Conservation (phyloP, 2,797 vertebrate genomes). For the Anguilla pacifica region DNA sequence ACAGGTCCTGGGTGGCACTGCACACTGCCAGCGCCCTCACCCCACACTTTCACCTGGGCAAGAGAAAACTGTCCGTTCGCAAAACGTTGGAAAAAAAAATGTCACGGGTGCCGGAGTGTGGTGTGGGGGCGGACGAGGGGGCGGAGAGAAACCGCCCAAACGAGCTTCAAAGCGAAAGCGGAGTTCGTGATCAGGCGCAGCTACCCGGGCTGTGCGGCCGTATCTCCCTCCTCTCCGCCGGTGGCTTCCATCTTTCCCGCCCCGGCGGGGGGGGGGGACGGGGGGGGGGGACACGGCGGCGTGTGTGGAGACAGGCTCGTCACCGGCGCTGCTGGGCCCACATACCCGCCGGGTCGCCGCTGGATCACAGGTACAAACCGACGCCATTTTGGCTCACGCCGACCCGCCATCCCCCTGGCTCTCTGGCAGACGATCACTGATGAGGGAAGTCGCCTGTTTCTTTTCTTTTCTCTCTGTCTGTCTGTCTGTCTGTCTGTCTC, state of each 20-base stretch:
- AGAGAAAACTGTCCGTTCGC: not conserved
- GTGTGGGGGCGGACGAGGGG: too few species aligned
- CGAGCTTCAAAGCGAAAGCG: too few species aligned
- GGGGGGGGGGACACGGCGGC: too few species aligned
- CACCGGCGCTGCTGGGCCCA: conserved; percentile 9
- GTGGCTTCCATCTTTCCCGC: not conserved
- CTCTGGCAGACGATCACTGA: conserved; percentile 52
- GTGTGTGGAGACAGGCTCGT: too few species aligned
- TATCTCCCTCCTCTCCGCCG: not conserved
- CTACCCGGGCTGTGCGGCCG: too few species aligned
- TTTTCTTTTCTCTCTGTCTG: too few species aligned
- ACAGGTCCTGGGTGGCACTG: too few species aligned
- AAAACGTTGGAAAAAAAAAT: not conserved
- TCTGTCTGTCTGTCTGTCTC: conserved; percentile 33
- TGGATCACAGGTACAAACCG: conserved; percentile 53
- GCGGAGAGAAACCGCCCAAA: not conserved
- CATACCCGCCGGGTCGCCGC: too few species aligned
- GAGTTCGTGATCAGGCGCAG: too few species aligned
- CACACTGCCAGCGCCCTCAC: too few species aligned
- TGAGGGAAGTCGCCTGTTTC: conserved; percentile 53
- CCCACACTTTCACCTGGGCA: too few species aligned
- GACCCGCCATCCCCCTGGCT: conserved; percentile 24
- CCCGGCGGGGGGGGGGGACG: too few species aligned
- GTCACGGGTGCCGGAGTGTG: not conserved
- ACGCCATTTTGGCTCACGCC: conserved; percentile 39